Base-by-base conservation (phyloP, 2,797 vertebrate species). In the Tauraco hartlaubi region DNA sequence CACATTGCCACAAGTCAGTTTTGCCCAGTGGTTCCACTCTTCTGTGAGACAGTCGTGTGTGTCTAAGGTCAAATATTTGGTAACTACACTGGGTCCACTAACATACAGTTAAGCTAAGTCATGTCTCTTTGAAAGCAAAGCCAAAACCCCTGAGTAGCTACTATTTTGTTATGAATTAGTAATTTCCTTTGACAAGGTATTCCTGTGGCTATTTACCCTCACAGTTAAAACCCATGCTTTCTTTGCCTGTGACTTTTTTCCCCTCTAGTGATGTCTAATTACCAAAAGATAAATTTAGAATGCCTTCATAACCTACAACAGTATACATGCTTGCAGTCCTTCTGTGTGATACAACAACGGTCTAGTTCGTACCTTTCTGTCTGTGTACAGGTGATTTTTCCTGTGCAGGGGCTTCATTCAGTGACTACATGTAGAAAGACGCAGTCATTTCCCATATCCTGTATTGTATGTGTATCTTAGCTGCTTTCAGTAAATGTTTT, bases 21-120 rank as follows among this genome's bases (percentile, higher is more conserved):
- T 86, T 76, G 15, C 22, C 13, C 59, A 33, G 46, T 59, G 31
- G 48, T 54, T 73, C 18, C 16, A 15, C 5, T 35, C 6, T 75
- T 85, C 59, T 0, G 0, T 25, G 31, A 41, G 10, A 15, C 35
- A 1, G 5, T 48, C n/a, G 61, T 41, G 2, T 0, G 0, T 18
- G 11, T 67, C 52, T 33, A 4, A 90, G 61, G 29, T 12, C 3
- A 9, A 85, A 55, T 72, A 26, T 67, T 74, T 0, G 2, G 29
- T 68, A 51, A 12, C 39, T 63, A 6, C 17, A n/a, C 12, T 2
- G 49, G 66, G 20, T 69, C 22, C 8, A 5, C 25, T 72, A 58
- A 28, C 1, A 5, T 43, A 10, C 19, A 23, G 17, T 62, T 77
- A 49, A 74, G 22, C 17, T 44, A 39, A 51, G 33, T 77, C 22